Evolutionary conservation across 1,140 invertebrate genomes (phyloP), one percentile per base, ranked within the genome.

Genomic region (Drosophila prosaltans): DNA sequence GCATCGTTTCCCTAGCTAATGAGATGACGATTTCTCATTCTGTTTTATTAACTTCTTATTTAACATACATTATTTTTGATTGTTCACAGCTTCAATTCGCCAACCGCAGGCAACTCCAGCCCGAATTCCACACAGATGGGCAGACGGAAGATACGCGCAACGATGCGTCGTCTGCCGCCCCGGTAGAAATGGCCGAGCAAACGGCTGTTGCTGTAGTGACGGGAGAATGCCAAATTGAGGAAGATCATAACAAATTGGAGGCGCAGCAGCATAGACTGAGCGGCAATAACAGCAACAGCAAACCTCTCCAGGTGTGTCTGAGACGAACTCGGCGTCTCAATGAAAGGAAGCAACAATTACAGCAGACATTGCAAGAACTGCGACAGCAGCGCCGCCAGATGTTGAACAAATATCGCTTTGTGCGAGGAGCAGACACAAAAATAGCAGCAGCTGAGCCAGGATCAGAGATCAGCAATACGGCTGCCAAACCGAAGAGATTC

Each of bases 1-100:
- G 39, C 39, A 1, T 11, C 10, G 39, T 40, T 40, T 11, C 9
- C 39, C 2, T 11, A 11, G 32, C 32, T 4, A 36, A 36, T 6
- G 3, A 36, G 6, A 36, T 6, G 3, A 36, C 32, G 32, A 1
- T 36, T 36, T 5, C 32, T 36, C 6, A 36, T 36, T 36, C 3
- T 6, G 32, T 36, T 36, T 36, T 3, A 5, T 36, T 7, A 6
- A 36, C 32, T 11, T 11, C 11, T 11, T 40, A 11, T 40, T 11
- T 40, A 11, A 11, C 39, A 11, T 40, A 40, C 2, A 11, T 40
- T 16, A 16, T 24, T 51, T 2, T 51, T 26, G 9, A 51, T 51
- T 48, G 54, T 74, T 61, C 41, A 75, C 84, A 89, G 84, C 28
- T 84, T 89, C 78, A 89, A 89, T 70, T 81, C 85, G 26, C 73